Evolutionary conservation across 2,113 vertebrate genomes (phyloP).

Genomic region (Halichoerus grypus): DNA sequence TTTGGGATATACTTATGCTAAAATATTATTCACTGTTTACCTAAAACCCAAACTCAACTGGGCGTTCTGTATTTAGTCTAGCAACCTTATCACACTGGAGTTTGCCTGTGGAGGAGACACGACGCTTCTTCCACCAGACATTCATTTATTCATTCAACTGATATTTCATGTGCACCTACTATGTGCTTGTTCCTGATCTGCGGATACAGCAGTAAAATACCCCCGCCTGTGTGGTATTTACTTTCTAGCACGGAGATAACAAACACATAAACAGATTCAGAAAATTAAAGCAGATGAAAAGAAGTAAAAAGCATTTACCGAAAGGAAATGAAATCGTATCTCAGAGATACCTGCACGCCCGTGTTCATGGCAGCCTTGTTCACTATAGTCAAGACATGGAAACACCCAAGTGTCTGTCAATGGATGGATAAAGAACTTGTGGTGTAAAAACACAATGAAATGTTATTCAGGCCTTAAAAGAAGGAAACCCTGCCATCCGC

Average conservation of each 20-base stretch:
- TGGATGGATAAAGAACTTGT: rapidly evolving
- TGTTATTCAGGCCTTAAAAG: background rate
- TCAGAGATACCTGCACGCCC: background rate
- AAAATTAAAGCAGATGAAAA: background rate
- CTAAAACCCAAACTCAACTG: background rate
- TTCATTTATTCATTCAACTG: background rate
- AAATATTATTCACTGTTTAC: rapidly evolving
- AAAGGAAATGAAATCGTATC: background rate
- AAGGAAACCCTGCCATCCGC: background rate
- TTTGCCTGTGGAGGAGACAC: rapidly evolving
- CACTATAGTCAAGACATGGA: background rate
- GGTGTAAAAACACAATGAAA: rapidly evolving
- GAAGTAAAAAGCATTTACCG: background rate
- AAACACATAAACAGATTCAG: background rate
- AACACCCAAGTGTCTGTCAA: background rate
- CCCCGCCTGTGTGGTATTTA: rapidly evolving
- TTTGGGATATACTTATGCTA: background rate
- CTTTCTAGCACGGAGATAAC: background rate
- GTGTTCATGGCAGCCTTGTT: rapidly evolving
- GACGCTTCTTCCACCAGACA: background rate
- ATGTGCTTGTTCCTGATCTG: rapidly evolving
- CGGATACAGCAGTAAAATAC: no score
- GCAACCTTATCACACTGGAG: background rate
- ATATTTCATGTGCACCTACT: no score
- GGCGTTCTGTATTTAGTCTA: no score